Evolutionary conservation across 2,113 vertebrate genomes (phyloP), one percentile per base, ranked within the genome.

Genomic region (Nesoenas mayeri): DNA sequence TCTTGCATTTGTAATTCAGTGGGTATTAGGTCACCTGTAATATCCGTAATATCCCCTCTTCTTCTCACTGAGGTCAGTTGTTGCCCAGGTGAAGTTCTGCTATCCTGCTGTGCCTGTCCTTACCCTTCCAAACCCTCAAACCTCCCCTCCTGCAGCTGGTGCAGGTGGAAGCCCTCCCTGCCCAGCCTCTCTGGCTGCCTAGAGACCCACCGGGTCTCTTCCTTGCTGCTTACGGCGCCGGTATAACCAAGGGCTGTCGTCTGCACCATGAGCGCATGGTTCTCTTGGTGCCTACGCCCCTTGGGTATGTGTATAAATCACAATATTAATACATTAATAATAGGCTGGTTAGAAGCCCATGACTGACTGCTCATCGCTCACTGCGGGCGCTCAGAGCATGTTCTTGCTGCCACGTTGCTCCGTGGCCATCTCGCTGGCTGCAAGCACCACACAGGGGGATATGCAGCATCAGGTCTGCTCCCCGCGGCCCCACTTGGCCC

Each of bases 401-500:
- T 78, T 75, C 57, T 42, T 6, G 2, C 18, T 88, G 57, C 54
- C 73, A 18, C 3, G 1, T 6, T 16, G 32, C 51, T 57, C 36
- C 10, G 0, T 11, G 47, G 66, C 80, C 10, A 4, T 26, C 44
- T 66, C 6, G 0, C 28, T 2, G 2, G 22, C 61, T 51, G 36
- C 1, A 1, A 16, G 44, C 14, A 15, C 29, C 20, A n/a, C 2
- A 3, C 8, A 0, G 32, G 54, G 44, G 34, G 57, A 26, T 26
- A 31, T 9, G 38, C 3, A 5, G 51, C 1, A 0, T 36, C 32
- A 38, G 11, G 28, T 60, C 19, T 66, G 53, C 51, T 70, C 74
- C 53, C 18, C 0, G 1, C 0, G 0, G 40, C 0, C 1, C 57
- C 64, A 40, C 81, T 73, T 21, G 80, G 48, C 31, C 58, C 20